Conservation (phyloP, 2,888 invertebrate genomes). For the Drosophila paucipuncta region DNA sequence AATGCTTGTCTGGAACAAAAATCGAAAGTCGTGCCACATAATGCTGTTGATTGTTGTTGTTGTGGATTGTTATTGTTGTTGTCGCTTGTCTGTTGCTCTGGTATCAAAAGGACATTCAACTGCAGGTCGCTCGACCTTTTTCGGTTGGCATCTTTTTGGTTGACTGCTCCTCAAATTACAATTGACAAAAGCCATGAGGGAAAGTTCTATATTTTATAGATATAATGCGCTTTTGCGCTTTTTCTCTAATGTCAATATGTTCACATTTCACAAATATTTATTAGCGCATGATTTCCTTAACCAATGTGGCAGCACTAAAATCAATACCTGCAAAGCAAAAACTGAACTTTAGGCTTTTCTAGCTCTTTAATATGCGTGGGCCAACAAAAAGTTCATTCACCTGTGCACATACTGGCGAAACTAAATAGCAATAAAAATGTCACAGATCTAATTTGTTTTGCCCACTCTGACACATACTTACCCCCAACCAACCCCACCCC, state of each 20-base stretch:
- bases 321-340: conserved; percentile 16
- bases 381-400: conserved; percentile 59
- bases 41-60: conserved; percentile 15
- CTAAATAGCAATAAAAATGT: conserved; percentile 74
- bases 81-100: conserved; percentile 50
- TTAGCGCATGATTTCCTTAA: conserved; percentile 11
- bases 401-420: conserved; percentile 23
- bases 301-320: conserved; percentile 15
- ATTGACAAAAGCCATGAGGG: conserved; percentile 7
- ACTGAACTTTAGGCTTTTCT: neutral
- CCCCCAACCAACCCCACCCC: neutral
- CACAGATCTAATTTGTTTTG: conserved; percentile 72
- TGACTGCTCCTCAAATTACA: conserved; percentile 33
- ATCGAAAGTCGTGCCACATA: conserved; percentile 52
- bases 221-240: neutral
- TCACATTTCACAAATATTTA: neutral
- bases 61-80: conserved; percentile 19
- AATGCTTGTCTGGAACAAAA: conserved; percentile 27
- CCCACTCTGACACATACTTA: conserved; percentile 34
- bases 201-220: neutral
- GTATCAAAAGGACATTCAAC: conserved; percentile 72
- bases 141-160: conserved; percentile 5
- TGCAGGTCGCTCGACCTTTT: conserved; percentile 54
- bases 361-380: neutral
- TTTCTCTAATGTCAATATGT: neutral